Base-by-base conservation (phyloP, 1,140 invertebrate genomes). In the Orchesella cincta region DNA sequence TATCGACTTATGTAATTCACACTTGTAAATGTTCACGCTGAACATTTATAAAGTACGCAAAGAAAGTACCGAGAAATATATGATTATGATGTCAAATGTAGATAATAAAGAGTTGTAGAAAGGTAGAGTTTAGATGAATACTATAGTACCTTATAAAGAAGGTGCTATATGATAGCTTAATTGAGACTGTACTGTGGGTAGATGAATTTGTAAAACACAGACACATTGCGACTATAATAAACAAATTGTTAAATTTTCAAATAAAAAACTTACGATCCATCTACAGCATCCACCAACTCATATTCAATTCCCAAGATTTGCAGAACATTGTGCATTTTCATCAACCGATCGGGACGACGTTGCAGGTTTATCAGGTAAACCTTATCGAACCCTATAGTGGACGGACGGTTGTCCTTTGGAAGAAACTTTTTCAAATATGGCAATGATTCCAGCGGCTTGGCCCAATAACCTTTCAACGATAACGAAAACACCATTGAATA, bases 291-390 rank as follows among this genome's bases (percentile, higher is more conserved):
- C 12, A 96, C 84, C 74, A 90, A 84, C 70, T 91, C 90, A 1
- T 88, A 91, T 28, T 92, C 85, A 79, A 98, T 87, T 1, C 94
- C 94, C 0, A 99, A 85, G 83, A 94, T 91, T 26, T 91, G 85
- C 71, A 98, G 92, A 74, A 91, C 90, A 31, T 87, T 82, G 62
- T 89, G 80, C 96, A 99, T 98, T 83, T 93, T 88, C 5, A 85
- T 78, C 34, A 92, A 86, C 80, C 96, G 87, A 81, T 97, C 93
- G 0, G 90, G 88, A 79, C 97, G 87, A 79, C 97, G 86, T 70
- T 90, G 85, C 62, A 99, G 86, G 86, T 98, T 99, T 20, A 99
- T 98, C 89, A 98, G 90, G 83, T 92, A 98, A 73, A 98, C 90
- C 81, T 91, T 86, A 85, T 93, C 91, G 81, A 96, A 90, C 0